Percentiles rank a stretch among this genome's conserved stretches.
Conservation (phyloP, 64 coral and sea anemone genomes). For the Pachyseris speciosa region DNA sequence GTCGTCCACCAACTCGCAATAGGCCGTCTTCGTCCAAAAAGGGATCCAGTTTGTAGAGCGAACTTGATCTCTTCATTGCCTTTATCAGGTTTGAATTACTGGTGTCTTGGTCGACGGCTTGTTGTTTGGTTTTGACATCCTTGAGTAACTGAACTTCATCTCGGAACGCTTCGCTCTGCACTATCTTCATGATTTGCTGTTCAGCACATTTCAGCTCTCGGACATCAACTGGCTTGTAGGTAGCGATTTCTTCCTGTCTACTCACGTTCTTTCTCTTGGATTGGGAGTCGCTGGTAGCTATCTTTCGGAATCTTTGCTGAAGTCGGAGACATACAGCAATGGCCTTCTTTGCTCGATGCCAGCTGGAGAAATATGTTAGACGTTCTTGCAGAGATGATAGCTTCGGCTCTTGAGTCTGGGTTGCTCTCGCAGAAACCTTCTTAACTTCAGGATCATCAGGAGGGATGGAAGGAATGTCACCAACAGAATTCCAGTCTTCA, state of each 20-base stretch:
- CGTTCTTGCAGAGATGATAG: conserved; percentile 5
- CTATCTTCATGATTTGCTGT: too few species aligned
- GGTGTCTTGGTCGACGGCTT: too few species aligned
- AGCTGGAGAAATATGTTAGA: conserved; percentile 18
- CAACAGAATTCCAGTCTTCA: not conserved
- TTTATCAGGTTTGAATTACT: too few species aligned
- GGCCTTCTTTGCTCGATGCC: conserved; percentile 49
- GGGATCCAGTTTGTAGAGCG: conserved; percentile 32
- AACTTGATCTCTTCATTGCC: conserved; percentile 41
- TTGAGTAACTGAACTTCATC: too few species aligned
- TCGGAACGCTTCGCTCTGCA: too few species aligned
- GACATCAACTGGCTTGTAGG: too few species aligned
- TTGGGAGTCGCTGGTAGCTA: not conserved
- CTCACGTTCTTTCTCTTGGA: not conserved
- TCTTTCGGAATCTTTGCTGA: not conserved
- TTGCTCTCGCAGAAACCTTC: conserved; percentile 4
- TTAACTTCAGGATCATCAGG: conserved; percentile 46
- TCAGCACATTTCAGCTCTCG: too few species aligned
- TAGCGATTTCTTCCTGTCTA: too few species aligned
- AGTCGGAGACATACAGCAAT: conserved; percentile 19
- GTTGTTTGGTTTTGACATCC: too few species aligned
- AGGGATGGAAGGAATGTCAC: not conserved
- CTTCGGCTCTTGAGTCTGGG: not conserved
- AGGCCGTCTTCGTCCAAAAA: conserved; percentile 11
- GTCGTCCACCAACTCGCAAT: conserved; percentile 32